Evolutionary conservation across 2,888 invertebrate genomes (phyloP).

Genomic region (Folsomia manolachei): DNA sequence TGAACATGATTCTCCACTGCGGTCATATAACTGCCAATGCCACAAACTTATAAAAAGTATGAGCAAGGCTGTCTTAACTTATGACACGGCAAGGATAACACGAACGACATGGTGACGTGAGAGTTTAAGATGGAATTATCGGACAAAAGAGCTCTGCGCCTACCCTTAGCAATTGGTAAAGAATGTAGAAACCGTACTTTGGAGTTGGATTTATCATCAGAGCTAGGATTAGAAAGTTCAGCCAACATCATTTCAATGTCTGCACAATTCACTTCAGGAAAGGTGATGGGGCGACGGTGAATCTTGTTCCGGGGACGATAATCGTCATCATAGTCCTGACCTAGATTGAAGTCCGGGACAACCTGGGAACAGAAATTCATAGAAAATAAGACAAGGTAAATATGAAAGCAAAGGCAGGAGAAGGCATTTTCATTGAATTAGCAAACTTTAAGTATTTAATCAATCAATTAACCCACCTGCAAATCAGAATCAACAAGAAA

Average conservation of each 20-base stretch:
- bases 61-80: background rate
- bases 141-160: slow-evolving; percentile 11
- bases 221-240: background rate
- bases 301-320: background rate
- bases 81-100: background rate
- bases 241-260: slow-evolving; percentile 13
- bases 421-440: slow-evolving; percentile 11
- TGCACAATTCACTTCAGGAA: background rate
- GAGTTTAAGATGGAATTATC: slow-evolving; percentile 6
- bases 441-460: background rate
- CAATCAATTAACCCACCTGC: slow-evolving; percentile 47
- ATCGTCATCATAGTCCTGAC: background rate
- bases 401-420: slow-evolving; percentile 6
- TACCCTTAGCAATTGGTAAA: slow-evolving; percentile 5
- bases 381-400: background rate
- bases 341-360: slow-evolving; percentile 24
- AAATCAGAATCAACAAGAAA: slow-evolving; percentile 48
- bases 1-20: background rate
- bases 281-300: background rate
- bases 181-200: slow-evolving; percentile 6
- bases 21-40: background rate
- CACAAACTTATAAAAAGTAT: background rate
- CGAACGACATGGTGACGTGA: too few relatives aligned
- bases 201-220: background rate
- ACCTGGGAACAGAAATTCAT: slow-evolving; percentile 19